These are phyloP conservation scores for Pangasius mekongensis DNA, from an alignment of 2,797 vertebrate species.

Conservation along the genomic window DNA sequence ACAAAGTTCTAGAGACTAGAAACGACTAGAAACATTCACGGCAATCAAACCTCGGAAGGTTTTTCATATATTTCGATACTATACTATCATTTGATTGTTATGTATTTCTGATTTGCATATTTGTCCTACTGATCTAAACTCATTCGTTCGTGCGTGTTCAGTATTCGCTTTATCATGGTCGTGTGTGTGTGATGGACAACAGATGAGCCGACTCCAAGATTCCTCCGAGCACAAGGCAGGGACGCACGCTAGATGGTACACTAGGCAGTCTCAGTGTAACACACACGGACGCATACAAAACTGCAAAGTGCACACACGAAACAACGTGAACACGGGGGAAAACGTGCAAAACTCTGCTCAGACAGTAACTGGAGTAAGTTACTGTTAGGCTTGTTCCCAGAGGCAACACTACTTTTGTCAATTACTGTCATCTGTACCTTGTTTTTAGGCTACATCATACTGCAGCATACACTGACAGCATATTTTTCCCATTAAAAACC, in stretches of 20 bases:
- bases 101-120: not conserved
- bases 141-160: not conserved
- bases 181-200: not conserved
- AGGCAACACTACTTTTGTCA: too few species aligned
- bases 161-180: not conserved
- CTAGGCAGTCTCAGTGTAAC: not conserved
- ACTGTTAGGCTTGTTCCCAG: too few species aligned
- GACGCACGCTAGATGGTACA: not conserved
- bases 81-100: not conserved
- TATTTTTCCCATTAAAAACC: not conserved
- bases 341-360: not conserved
- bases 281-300: not conserved
- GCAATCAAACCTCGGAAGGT: not conserved
- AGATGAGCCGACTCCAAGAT: not conserved
- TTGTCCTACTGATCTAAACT: not conserved
- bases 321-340: not conserved
- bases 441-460: not conserved
- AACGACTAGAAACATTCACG: not conserved
- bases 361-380: not conserved
- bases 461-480: not conserved
- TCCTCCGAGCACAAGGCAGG: not conserved
- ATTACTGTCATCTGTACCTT: not conserved
- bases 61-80: not conserved
- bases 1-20: not conserved
- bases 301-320: not conserved